Evolutionary conservation across 2,888 invertebrate genomes (phyloP).

Genomic region (Phortica okadai): DNA sequence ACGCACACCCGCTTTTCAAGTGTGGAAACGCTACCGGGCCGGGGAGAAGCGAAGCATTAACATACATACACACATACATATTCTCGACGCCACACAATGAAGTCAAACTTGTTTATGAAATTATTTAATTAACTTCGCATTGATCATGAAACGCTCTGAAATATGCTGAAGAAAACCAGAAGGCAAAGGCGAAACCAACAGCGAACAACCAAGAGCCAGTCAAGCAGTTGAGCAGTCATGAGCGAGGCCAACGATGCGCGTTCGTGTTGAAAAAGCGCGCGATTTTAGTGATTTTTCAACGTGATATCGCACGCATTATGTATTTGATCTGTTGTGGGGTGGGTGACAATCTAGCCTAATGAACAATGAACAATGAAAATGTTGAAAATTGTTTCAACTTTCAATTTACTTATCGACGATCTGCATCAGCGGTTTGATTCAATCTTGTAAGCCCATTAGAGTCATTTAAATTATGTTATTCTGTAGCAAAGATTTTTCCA

Average conservation of each 20-base stretch:
- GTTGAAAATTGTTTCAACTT: slow-evolving; percentile 46
- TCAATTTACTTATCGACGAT: slow-evolving; percentile 39
- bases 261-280: neutral
- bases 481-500: slow-evolving; percentile 40
- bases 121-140: slow-evolving; percentile 57
- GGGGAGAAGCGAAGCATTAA: neutral
- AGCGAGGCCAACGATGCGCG: slow-evolving; percentile 43
- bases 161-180: neutral
- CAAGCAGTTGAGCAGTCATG: slow-evolving; percentile 23
- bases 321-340: neutral
- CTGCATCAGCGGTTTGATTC: slow-evolving; percentile 36
- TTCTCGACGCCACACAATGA: slow-evolving; percentile 19
- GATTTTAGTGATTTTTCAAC: neutral
- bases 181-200: slow-evolving; percentile 18
- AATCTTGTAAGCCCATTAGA: slow-evolving; percentile 49
- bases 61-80: neutral
- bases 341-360: neutral
- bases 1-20: slow-evolving; percentile 1
- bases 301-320: neutral
- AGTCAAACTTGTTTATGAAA: slow-evolving; percentile 60
- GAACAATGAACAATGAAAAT: neutral
- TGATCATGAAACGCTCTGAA: slow-evolving; percentile 40
- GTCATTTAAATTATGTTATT: neutral
- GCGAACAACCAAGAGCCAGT: slow-evolving; percentile 30
- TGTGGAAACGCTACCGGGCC: neutral